Conservation (phyloP, 1,140 invertebrate genomes). For the Drosophila lowei region DNA sequence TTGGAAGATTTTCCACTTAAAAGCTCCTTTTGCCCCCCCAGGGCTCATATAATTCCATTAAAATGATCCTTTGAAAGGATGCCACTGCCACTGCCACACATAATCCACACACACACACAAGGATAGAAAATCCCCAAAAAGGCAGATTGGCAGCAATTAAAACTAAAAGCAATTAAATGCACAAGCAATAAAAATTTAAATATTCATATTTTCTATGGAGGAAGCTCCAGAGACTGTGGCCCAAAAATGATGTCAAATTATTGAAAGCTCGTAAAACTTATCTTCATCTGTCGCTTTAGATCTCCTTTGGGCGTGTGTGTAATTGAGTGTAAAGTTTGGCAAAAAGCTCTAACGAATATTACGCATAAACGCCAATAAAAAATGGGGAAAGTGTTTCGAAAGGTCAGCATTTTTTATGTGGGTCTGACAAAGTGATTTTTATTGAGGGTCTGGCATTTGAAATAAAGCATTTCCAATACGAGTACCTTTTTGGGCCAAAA, state of each 20-base stretch:
- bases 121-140: slow-evolving; percentile 11
- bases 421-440: too few species aligned
- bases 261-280: slow-evolving; percentile 35
- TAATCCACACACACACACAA: slow-evolving; percentile 6
- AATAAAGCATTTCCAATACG: too few species aligned
- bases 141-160: slow-evolving; percentile 57
- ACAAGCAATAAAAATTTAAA: slow-evolving; percentile 58
- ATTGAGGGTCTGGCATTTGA: too few species aligned
- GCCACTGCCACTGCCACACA: background rate
- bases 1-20: slow-evolving; percentile 46
- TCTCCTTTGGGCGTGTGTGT: slow-evolving; percentile 1
- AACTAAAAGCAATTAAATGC: slow-evolving; percentile 65
- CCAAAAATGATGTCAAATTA: slow-evolving; percentile 38
- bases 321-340: slow-evolving; percentile 43
- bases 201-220: slow-evolving; percentile 57
- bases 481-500: too few species aligned
- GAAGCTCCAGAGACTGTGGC: background rate
- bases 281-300: slow-evolving; percentile 4
- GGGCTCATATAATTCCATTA: slow-evolving; percentile 56
- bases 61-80: slow-evolving; percentile 21
- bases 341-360: slow-evolving; percentile 7
- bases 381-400: background rate
- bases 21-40: slow-evolving; percentile 38
- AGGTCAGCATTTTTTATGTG: too few species aligned
- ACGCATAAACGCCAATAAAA: background rate